Base-by-base conservation (phyloP, 1,140 invertebrate genomes). In the Hestina assimilis region DNA sequence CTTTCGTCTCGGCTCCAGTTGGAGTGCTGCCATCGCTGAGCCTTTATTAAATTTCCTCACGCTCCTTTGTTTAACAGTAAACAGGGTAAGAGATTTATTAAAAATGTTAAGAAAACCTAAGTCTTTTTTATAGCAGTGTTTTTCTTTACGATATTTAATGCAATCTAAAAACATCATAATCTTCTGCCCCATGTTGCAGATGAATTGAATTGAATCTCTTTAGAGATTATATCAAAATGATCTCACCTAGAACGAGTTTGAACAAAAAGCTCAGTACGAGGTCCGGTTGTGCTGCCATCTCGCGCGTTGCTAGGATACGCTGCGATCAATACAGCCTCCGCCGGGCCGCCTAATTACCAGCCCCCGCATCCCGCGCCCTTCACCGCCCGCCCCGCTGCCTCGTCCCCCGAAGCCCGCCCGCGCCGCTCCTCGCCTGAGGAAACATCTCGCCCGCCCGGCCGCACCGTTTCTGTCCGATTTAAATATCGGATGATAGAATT, bases 401-500 rank as follows among this genome's bases (percentile, higher is more conserved):
- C 31, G 5, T n/a, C 58, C 47, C 66, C 40, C 48, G 12, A 42
- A 11, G 15, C 48, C 11, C 42, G 29, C 54, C 31, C 38, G 50
- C 63, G 47, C 51, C 50, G 59, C 63, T 48, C 73, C 53, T 35
- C 51, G 66, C 74, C 66, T 63, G 51, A 54, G 62, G 64, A 58
- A 68, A 75, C 53, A 51, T 63, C 66, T 66, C 67, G 64, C 71
- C 57, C 72, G 59, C 76, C 73, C 73, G 61, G 72, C 75, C 75
- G 61, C 74, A 71, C 72, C 51, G 60, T 63, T 63, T 56, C 65
- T 71, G 60, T 66, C 75, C 74, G 76, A 82, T 87, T 85, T 87
- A 87, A 87, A 87, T 85, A 87, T 87, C 82, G 72, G 82, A 85
- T 86, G 79, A 86, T 85, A 85, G 82, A 83, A 87, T 85, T 87